Evolutionary conservation across 1,140 invertebrate genomes (phyloP).

Genomic region (Penaeus chinensis): DNA sequence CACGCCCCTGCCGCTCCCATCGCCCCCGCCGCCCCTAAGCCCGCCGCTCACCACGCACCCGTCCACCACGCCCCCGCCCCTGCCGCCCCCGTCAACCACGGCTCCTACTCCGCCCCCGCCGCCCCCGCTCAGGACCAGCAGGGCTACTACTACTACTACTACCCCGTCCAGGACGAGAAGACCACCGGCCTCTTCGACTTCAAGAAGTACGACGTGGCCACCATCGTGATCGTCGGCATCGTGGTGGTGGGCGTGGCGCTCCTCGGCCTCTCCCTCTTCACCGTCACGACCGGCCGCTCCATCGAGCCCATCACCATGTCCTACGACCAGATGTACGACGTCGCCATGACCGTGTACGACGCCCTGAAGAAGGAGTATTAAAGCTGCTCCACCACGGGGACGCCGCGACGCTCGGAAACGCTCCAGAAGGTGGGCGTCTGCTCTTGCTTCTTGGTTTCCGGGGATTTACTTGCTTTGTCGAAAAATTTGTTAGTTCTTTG

Average conservation of each 20-base stretch:
- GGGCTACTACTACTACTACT: conserved; percentile 46
- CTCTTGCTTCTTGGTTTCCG: too few species aligned
- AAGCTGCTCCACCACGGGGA: too few species aligned
- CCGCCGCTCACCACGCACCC: not conserved
- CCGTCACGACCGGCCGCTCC: not conserved
- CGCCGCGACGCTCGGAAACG: too few species aligned
- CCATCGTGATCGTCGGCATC: conserved; percentile 11
- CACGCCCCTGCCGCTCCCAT: not conserved
- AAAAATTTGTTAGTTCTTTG: too few species aligned
- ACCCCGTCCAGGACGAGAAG: conserved; percentile 44
- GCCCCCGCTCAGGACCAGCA: conserved; percentile 2
- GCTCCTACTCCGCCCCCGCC: not conserved
- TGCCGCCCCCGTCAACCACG: not conserved
- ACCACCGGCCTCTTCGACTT: conserved; percentile 44
- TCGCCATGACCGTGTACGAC: conserved; percentile 2
- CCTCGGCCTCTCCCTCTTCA: conserved; percentile 24
- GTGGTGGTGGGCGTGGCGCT: conserved; percentile 26
- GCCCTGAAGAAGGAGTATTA: too few species aligned
- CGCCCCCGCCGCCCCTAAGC: not conserved
- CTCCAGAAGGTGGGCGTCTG: too few species aligned
- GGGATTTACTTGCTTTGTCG: too few species aligned
- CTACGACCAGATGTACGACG: conserved; percentile 38
- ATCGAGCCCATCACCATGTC: conserved; percentile 24
- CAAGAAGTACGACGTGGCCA: conserved; percentile 18
- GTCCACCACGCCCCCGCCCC: not conserved